A percentile compares a stretch with the other conserved stretches of the same genome.
These are phyloP conservation scores for Lasioglossum figueresi DNA, from an alignment of 2,888 invertebrate genomes.

Conservation along the genomic window DNA sequence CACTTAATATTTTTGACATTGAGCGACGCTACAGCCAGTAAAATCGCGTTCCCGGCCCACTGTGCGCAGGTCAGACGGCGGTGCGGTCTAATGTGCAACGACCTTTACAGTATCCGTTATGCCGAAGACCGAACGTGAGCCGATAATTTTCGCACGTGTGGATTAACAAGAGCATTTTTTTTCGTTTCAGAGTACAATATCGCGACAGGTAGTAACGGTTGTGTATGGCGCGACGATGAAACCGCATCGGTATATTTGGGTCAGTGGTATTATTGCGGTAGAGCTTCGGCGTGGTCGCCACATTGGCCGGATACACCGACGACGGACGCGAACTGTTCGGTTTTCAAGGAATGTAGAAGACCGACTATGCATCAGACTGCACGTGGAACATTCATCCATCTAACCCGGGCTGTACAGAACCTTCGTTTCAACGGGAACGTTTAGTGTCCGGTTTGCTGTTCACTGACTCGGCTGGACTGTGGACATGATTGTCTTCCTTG, in stretches of 20 bases:
- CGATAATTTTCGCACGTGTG: too few species aligned
- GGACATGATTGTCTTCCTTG: constrained; percentile 6
- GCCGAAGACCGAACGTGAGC: too few species aligned
- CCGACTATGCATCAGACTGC: neutral
- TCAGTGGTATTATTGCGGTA: neutral
- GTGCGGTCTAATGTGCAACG: too few species aligned
- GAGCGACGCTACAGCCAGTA: too few species aligned
- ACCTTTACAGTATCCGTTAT: too few species aligned
- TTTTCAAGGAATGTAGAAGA: constrained; percentile 5
- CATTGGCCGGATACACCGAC: neutral
- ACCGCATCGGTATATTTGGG: constrained; percentile 3
- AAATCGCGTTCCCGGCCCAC: too few species aligned
- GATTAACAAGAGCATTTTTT: neutral
- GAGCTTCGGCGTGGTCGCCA: neutral
- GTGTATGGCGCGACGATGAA: neutral
- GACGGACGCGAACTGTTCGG: neutral
- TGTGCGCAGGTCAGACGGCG: too few species aligned
- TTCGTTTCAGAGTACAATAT: neutral
- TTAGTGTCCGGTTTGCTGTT: neutral
- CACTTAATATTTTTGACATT: too few species aligned
- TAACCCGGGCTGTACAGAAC: neutral
- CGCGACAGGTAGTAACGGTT: neutral
- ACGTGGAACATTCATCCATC: neutral
- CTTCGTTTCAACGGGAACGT: neutral
- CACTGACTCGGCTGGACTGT: neutral